Base-by-base conservation (phyloP, 2,797 vertebrate genomes). In the Hypotaenidia okinawae region DNA sequence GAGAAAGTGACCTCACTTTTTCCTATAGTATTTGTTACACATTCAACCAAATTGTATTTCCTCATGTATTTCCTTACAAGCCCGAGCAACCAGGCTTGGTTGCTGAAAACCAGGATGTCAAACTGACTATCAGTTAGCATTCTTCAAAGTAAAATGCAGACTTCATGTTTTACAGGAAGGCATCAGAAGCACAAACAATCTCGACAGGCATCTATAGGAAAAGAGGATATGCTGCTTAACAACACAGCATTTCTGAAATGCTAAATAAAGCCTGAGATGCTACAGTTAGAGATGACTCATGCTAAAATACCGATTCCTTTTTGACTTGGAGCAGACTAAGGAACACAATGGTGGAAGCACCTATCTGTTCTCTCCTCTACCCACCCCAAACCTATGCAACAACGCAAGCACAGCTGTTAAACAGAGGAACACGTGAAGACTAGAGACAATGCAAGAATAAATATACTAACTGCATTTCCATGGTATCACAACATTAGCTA, bases 401-500 rank as follows among this genome's bases (percentile, higher is more conserved):
- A 96, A 78, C 28, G 86, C 55, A 92, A 80, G 64, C 55, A 95
- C 96, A 98, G 97, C 96, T 97, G 97, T 84, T 87, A 89, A 88
- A 78, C 96, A 97, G 95, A 96, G 96, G 96, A 68, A 95, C 95
- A 96, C 37, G 32, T 32, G 85, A 84, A 51, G 62, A 74, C 86
- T 87, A 83, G 47, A 94, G 59, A 96, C 23, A 85, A 94, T 32
- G 30, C 93, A 94, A 94, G 86, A 96, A 97, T 94, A 90, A 97
- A 96, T 93, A 95, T 59, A 94, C 70, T 59, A 94, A 76, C 17
- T 49, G 68, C 93, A 87, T 76, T 96, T 94, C 95, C 90, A 93
- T 35, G 70, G 73, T 61, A 83, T 30, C 24, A 64, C 32, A 67
- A 89, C 87, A 86, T 41, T 8, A 85, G 76, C 51, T 62, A 94